Conservation (phyloP, 2,797 vertebrate genomes). For the Crenuchus spilurus region DNA sequence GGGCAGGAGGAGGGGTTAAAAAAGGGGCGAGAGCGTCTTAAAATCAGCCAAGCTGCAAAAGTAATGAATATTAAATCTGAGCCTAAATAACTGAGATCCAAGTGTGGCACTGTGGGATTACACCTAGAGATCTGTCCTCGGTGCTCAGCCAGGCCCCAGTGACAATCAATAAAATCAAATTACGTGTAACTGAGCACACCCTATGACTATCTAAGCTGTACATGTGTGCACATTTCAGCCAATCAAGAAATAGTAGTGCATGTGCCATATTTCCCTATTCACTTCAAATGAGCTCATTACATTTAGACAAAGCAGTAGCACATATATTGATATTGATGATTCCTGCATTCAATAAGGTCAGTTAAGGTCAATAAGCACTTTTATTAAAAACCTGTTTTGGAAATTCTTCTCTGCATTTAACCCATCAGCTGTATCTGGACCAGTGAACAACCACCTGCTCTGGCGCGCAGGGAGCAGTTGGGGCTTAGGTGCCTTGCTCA, state of each 20-base stretch:
- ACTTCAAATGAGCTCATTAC: no score
- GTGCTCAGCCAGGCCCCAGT: conserved; percentile 71
- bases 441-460: no score
- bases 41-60: conserved; percentile 84
- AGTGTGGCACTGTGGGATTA: conserved; percentile 81
- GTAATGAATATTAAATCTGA: conserved; percentile 85
- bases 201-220: conserved; percentile 20
- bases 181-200: conserved; percentile 44
- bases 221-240: conserved; percentile 29
- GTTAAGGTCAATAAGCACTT: no score
- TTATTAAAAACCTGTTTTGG: no score
- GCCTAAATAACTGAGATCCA: conserved; percentile 80
- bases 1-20: conserved; percentile 67
- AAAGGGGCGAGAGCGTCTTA: conserved; percentile 80
- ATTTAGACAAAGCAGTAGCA: no score
- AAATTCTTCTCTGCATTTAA: no score
- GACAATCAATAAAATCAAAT: conserved; percentile 69
- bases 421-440: no score
- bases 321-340: no score
- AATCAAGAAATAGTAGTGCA: conserved; percentile 26
- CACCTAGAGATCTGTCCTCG: conserved; percentile 82
- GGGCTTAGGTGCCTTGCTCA: no score
- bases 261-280: no score
- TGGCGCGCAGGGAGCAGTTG: no score
- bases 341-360: no score